Evolutionary conservation across 2,888 invertebrate genomes (phyloP).

Genomic region (Dyspetes luteomarginatus): DNA sequence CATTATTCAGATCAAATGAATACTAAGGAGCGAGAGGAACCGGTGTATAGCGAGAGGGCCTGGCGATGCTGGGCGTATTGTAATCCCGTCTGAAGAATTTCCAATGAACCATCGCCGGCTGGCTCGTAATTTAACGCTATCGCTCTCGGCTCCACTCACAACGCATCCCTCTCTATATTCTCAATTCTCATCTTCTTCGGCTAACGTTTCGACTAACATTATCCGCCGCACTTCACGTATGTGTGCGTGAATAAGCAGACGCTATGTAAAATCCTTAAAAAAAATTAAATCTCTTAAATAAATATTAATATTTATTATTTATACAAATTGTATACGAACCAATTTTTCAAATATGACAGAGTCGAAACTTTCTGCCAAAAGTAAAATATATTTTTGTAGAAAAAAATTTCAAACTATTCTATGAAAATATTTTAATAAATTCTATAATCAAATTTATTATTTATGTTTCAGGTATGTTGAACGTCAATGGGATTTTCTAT

Average conservation of each 20-base stretch:
- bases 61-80: conserved; percentile 57
- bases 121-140: conserved; percentile 68
- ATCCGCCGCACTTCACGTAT: conserved; percentile 28
- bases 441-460: not conserved
- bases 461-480: conserved; percentile 4
- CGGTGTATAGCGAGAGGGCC: not conserved
- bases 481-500: not conserved
- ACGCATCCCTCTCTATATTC: conserved; percentile 45
- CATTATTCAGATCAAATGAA: conserved; percentile 78
- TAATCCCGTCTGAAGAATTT: conserved; percentile 72
- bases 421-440: not conserved
- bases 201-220: conserved; percentile 12
- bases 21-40: conserved; percentile 71
- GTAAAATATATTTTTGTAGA: too few relatives aligned
- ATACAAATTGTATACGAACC: not conserved
- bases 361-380: too few relatives aligned
- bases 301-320: not conserved
- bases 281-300: not conserved
- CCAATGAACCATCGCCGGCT: conserved; percentile 66
- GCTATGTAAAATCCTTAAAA: not conserved
- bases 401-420: not conserved
- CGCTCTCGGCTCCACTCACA: conserved; percentile 23
- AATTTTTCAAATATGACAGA: too few relatives aligned
- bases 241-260: not conserved
- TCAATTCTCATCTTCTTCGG: not conserved